Evolutionary conservation across 2,113 vertebrate genomes (phyloP).

Genomic region (Osmerus mordax): DNA sequence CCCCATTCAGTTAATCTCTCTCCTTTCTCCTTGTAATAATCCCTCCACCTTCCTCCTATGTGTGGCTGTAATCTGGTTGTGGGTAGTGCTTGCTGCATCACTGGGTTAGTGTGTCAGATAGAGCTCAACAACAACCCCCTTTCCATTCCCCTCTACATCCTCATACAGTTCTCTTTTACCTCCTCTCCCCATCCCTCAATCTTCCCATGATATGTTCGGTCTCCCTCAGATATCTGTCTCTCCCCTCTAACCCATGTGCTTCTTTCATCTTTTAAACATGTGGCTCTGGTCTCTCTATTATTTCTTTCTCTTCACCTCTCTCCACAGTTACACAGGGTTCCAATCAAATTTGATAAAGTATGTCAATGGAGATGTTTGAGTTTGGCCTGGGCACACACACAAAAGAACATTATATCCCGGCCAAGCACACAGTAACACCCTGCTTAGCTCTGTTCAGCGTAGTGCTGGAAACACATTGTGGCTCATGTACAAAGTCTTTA

Average conservation of each 20-base stretch:
- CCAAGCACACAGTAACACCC: background rate
- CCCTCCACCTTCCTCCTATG: constrained; percentile 14
- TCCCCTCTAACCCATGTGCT: background rate
- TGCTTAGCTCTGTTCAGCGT: too few species aligned
- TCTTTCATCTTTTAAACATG: background rate
- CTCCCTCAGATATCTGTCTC: background rate
- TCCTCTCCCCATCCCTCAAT: background rate
- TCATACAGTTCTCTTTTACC: background rate
- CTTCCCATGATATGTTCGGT: background rate
- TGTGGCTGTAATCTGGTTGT: constrained; percentile 55
- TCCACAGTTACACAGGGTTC: too few species aligned
- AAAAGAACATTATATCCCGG: background rate
- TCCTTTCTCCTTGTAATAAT: constrained; percentile 49
- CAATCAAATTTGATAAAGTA: too few species aligned
- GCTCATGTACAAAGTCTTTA: too few species aligned
- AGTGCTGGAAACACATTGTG: too few species aligned
- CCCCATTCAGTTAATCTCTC: constrained; percentile 55
- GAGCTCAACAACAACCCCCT: constrained; percentile 16
- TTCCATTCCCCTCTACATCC: background rate
- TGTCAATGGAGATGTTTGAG: too few species aligned
- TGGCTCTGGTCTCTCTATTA: too few species aligned
- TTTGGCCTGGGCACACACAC: too few species aligned
- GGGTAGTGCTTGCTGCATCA: constrained; percentile 49
- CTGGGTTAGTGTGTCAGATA: constrained; percentile 61
- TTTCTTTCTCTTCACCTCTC: too few species aligned